Evolutionary conservation across 2,888 invertebrate genomes (phyloP), one percentile per base, ranked within the genome.

Genomic region (Trissolcus japonicus): DNA sequence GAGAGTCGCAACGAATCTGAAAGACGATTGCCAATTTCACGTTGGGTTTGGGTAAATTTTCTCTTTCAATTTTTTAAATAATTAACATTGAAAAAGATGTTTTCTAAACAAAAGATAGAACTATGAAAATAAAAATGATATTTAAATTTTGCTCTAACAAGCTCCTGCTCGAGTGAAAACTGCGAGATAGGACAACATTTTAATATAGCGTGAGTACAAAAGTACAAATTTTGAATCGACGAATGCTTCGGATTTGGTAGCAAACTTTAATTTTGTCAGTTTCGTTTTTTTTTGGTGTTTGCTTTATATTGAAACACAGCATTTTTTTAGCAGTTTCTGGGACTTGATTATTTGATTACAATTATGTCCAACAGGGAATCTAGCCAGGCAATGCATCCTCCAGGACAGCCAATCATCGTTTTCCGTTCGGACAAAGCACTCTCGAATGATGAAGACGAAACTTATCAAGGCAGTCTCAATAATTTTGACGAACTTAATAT

Each of bases 1-100:
- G 57, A 92, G 93, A 84, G 95, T 95, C 4, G 96, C 98, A 0
- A 94, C 94, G 6, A 95, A 95, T 85, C 91, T 98, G 7, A 95
- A 98, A 86, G 97, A 99, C 86, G 99, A 99, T 86, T 99, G 99
- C 86, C 92, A 94, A 79, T 99, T 99, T 87, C 95, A 96, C 89
- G 95, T 94, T 84, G 97, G 97, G 0, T 95, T 97, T 90, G 98
- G 97, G 94, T 94, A 90, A 87, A 85, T 78, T 67, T 48, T 17
- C 53, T 53, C 25, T 35, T 19, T 46, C 4, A 17, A 17, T 17
- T 21, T 21, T 51, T 51, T 17, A 19, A 51, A 7, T n/a, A 51
- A 21, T 48, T 14, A 14, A 2, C 7, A 48, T 48, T 4, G 16
- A 48, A 48, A 14, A 16, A 55, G 14, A 54, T 14, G n/a, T n/a